Evolutionary conservation across 2,888 invertebrate species (phyloP).

Genomic region (Terebella lapidaria): DNA sequence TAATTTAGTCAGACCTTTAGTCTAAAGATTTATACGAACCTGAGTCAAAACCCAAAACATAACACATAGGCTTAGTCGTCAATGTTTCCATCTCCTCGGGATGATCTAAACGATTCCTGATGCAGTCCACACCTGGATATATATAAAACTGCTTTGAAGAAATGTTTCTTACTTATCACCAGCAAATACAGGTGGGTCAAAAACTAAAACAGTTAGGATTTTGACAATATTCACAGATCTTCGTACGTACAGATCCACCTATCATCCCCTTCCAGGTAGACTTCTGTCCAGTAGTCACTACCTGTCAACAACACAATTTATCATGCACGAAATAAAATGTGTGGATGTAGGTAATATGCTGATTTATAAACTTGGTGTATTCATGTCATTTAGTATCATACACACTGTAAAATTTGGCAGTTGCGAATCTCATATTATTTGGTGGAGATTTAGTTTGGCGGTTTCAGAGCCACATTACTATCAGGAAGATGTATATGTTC

Average conservation of each 20-base stretch:
- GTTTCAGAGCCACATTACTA: no score
- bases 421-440: no score
- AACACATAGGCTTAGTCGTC: background rate
- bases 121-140: constrained; percentile 1
- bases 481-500: no score
- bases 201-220: background rate
- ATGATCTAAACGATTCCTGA: background rate
- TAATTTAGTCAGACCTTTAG: no score
- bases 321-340: no score
- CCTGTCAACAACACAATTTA: background rate
- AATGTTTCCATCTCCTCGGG: background rate
- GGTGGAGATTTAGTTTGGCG: no score
- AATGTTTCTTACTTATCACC: no score
- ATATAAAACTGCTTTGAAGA: background rate
- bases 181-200: background rate
- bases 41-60: background rate
- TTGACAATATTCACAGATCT: background rate
- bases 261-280: background rate
- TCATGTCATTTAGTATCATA: no score
- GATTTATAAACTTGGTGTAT: background rate
- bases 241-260: background rate
- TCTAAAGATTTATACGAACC: no score
- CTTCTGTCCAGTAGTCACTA: constrained; percentile 1
- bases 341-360: background rate
- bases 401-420: no score